phyloP scores from a whole-genome alignment of 1,140 invertebrate genomes.

The Spodoptera litura region DNA sequence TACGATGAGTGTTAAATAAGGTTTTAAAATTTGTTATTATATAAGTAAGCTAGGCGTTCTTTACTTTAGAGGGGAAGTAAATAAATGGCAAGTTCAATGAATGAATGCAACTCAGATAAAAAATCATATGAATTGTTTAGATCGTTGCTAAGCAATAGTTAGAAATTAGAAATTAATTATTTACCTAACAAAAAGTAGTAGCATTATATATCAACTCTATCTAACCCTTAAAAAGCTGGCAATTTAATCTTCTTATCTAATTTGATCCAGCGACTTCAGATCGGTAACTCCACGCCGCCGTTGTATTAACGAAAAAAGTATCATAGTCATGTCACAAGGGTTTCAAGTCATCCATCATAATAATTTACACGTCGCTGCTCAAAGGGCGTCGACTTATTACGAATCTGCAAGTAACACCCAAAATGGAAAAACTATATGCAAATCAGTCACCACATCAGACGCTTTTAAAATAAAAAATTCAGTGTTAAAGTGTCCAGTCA shows the following conservation, averaged over 20 bases:
- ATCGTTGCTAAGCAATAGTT: too few species aligned
- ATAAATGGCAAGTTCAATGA: too few species aligned
- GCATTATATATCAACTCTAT: too few species aligned
- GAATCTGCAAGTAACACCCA: slow-evolving; percentile 21
- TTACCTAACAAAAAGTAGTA: too few species aligned
- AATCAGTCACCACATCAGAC: not conserved
- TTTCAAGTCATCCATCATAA: slow-evolving; percentile 7
- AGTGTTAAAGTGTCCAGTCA: slow-evolving; percentile 20
- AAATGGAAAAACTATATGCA: slow-evolving; percentile 2
- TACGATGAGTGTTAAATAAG: not conserved
- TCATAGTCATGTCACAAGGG: not conserved
- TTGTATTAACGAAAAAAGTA: slow-evolving; percentile 16
- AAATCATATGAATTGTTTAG: too few species aligned
- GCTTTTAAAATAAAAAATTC: slow-evolving; percentile 21
- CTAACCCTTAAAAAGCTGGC: too few species aligned
- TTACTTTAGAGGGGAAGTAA: too few species aligned
- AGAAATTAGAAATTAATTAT: too few species aligned
- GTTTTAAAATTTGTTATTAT: too few species aligned
- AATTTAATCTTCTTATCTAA: too few species aligned
- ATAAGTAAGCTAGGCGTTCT: too few species aligned
- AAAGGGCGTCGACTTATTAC: not conserved
- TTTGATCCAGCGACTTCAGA: not conserved
- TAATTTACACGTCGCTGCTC: slow-evolving; percentile 21
- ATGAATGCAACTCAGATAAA: too few species aligned
- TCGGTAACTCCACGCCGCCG: not conserved